phyloP scores from a whole-genome alignment of 64 coral and sea anemone genomes.

The Exaiptasia diaphana region DNA sequence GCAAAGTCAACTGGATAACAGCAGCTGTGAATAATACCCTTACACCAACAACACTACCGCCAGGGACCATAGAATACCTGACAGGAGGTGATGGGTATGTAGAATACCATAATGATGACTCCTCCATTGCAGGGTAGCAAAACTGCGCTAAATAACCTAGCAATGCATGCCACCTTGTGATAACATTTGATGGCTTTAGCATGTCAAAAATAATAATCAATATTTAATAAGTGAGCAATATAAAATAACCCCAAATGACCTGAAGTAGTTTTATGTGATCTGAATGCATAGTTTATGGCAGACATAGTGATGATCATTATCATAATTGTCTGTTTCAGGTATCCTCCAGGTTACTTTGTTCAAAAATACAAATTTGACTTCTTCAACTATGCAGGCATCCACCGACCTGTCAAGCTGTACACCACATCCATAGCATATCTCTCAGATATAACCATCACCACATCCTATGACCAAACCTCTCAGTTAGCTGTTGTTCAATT shows the following conservation, averaged over 20 bases:
- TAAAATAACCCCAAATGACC: no score
- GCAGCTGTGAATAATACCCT: conserved; percentile 93
- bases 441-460: conserved; percentile 85
- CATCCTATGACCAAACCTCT: conserved; percentile 20
- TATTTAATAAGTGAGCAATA: no score
- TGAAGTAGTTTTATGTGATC: no score
- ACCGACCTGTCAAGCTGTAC: conserved; percentile 89
- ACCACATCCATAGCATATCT: conserved; percentile 80
- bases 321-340: conserved; percentile 25
- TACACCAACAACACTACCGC: conserved; percentile 77
- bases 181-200: no score
- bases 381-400: conserved; percentile 98
- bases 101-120: no score
- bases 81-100: not conserved
- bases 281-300: no score
- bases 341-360: conserved; percentile 82
- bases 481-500: conserved; percentile 72
- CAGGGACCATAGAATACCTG: conserved; percentile 79
- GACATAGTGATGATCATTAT: not conserved
- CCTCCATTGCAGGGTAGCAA: no score
- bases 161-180: no score
- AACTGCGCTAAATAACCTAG: no score
- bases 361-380: conserved; percentile 95
- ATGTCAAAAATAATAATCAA: no score
- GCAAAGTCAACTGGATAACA: conserved; percentile 85